Conservation (phyloP, 2,113 vertebrate genomes). For the Siniperca chuatsi region DNA sequence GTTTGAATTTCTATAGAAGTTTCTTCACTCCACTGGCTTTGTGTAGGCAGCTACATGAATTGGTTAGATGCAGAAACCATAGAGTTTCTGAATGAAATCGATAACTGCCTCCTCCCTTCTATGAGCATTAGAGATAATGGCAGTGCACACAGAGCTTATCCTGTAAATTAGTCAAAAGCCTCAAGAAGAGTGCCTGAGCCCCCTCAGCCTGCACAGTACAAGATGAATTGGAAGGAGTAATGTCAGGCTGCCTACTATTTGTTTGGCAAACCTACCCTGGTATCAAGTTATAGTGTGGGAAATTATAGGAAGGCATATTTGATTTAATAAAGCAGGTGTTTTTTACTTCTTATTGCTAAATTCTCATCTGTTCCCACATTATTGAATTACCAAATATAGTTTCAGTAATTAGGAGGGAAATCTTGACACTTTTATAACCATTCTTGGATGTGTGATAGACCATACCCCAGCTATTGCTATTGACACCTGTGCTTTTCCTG, state of each 20-base stretch:
- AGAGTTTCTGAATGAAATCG: slow-evolving; percentile 33
- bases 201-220: not conserved
- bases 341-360: not conserved
- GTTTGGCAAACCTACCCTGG: not conserved
- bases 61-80: not conserved
- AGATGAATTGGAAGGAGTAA: slow-evolving; percentile 11
- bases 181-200: not conserved
- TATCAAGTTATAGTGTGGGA: not conserved
- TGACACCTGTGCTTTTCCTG: not conserved
- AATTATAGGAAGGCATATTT: not conserved
- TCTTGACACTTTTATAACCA: not conserved
- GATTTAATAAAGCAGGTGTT: not conserved
- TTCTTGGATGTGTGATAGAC: not conserved
- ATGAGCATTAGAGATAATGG: slow-evolving; percentile 32
- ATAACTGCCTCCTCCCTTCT: slow-evolving; percentile 21
- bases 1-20: not conserved
- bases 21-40: slow-evolving; percentile 11
- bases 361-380: not conserved
- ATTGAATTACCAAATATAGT: not conserved
- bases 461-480: not conserved
- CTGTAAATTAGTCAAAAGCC: slow-evolving; percentile 35
- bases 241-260: not conserved
- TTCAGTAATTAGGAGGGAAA: not conserved
- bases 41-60: slow-evolving; percentile 32
- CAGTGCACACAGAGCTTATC: slow-evolving; percentile 28